A percentile compares a stretch with the other conserved stretches of the same genome.
These are phyloP conservation scores for Phymatocera aterrima DNA, from an alignment of 2,888 invertebrate genomes.

Conservation along the genomic window DNA sequence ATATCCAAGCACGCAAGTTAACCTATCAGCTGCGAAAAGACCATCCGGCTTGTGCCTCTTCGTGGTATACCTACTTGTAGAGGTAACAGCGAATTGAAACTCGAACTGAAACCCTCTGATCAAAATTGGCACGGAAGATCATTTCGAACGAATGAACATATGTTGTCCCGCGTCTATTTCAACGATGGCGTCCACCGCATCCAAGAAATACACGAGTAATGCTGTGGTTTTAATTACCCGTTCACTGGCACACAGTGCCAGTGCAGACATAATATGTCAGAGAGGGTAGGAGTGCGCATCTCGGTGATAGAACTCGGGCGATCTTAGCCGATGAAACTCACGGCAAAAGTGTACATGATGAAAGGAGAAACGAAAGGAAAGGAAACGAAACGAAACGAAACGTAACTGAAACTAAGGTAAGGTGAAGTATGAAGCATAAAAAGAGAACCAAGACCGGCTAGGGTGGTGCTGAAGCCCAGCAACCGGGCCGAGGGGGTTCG, in stretches of 20 bases:
- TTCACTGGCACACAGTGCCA: constrained; percentile 27
- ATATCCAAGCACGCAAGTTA: neutral
- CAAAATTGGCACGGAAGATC: neutral
- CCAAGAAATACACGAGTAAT: neutral
- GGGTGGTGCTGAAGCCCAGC: constrained; percentile 21
- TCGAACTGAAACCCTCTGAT: neutral
- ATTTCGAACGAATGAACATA: neutral
- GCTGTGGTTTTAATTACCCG: neutral
- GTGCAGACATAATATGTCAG: constrained; percentile 39
- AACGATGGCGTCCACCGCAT: neutral
- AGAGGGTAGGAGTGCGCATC: constrained; percentile 32
- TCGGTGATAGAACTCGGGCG: constrained; percentile 45
- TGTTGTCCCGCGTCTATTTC: neutral
- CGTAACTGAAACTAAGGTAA: constrained; percentile 37
- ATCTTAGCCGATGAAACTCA: constrained; percentile 49
- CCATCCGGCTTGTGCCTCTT: neutral
- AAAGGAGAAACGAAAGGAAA: constrained; percentile 40
- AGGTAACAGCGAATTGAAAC: neutral
- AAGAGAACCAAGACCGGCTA: constrained; percentile 36
- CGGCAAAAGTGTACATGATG: constrained; percentile 45
- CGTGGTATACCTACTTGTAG: neutral
- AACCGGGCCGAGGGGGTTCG: constrained; percentile 29
- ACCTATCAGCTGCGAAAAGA: neutral
- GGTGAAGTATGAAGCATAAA: constrained; percentile 47
- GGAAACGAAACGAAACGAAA: constrained; percentile 34